Evolutionary conservation across 1,140 invertebrate species (phyloP).

Genomic region (Oreohelix idahoensis): DNA sequence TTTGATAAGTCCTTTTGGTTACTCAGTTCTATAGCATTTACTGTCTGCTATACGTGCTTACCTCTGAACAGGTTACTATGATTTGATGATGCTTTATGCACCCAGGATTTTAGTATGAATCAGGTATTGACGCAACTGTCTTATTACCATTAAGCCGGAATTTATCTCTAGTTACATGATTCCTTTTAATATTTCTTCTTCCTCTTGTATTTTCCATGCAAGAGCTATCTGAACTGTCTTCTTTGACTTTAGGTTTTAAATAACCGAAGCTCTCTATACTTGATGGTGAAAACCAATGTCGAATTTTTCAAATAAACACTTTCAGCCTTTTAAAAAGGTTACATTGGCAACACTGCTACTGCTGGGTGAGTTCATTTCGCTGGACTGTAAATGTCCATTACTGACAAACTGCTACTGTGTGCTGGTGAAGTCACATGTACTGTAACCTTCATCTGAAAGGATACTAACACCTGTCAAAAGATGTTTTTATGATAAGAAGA

Average conservation of each 20-base stretch:
- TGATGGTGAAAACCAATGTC: not conserved
- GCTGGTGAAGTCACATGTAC: slow-evolving; percentile 18
- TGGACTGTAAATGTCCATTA: not conserved
- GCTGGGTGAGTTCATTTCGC: not conserved
- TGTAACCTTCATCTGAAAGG: slow-evolving; percentile 20
- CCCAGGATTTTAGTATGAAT: not conserved
- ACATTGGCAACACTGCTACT: not conserved
- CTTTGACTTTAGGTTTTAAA: not conserved
- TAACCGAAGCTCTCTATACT: not conserved
- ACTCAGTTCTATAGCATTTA: too few species aligned
- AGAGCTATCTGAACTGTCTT: not conserved
- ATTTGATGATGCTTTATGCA: not conserved
- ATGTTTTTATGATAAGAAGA: not conserved
- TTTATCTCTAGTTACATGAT: not conserved
- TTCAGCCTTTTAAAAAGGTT: not conserved
- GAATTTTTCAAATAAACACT: not conserved
- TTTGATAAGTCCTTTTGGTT: too few species aligned
- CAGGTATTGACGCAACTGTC: not conserved
- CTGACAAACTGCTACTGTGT: not conserved
- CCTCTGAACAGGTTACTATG: too few species aligned
- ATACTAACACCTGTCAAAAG: not conserved
- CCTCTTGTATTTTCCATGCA: not conserved
- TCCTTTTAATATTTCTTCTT: too few species aligned
- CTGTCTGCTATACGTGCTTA: too few species aligned
- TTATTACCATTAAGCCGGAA: not conserved